Conservation (phyloP, 2,797 vertebrate genomes). For the Epinephelus awoara region DNA sequence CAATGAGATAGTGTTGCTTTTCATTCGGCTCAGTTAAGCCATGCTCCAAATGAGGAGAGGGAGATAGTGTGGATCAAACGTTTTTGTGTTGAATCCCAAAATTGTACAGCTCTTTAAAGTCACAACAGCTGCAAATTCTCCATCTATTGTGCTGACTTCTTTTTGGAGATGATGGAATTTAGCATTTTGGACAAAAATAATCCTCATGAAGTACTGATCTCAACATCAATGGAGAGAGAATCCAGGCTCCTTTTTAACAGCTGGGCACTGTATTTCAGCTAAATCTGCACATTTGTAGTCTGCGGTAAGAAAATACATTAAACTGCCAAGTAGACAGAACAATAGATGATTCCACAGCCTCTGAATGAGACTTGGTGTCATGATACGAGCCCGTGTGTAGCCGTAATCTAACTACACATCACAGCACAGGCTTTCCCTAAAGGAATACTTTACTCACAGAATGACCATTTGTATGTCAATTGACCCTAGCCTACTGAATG, state of each 20-base stretch:
- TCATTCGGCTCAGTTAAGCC: slow-evolving; percentile 77
- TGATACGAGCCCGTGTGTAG: not conserved
- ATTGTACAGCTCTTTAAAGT: slow-evolving; percentile 70
- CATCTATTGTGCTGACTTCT: slow-evolving; percentile 58
- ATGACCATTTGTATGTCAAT: too few species aligned
- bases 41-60: slow-evolving; percentile 67
- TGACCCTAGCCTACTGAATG: too few species aligned
- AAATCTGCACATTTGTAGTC: slow-evolving; percentile 44
- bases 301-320: slow-evolving; percentile 29
- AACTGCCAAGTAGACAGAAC: slow-evolving; percentile 16
- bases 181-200: slow-evolving; percentile 62
- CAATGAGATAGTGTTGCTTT: slow-evolving; percentile 81
- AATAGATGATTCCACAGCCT: slow-evolving; percentile 11
- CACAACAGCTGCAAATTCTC: slow-evolving; percentile 61
- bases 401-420: slow-evolving; percentile 6
- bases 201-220: slow-evolving; percentile 58
- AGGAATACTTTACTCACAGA: not conserved
- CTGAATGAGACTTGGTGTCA: slow-evolving; percentile 11
- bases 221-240: slow-evolving; percentile 50
- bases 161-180: slow-evolving; percentile 67
- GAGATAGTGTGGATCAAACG: slow-evolving; percentile 70
- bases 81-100: slow-evolving; percentile 67
- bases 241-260: slow-evolving; percentile 33
- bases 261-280: slow-evolving; percentile 29
- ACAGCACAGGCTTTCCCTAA: not conserved